A percentile compares a stretch with the other conserved stretches of the same genome.
phyloP scores from a whole-genome alignment of 2,888 invertebrate genomes.

The Hyles lineata region DNA sequence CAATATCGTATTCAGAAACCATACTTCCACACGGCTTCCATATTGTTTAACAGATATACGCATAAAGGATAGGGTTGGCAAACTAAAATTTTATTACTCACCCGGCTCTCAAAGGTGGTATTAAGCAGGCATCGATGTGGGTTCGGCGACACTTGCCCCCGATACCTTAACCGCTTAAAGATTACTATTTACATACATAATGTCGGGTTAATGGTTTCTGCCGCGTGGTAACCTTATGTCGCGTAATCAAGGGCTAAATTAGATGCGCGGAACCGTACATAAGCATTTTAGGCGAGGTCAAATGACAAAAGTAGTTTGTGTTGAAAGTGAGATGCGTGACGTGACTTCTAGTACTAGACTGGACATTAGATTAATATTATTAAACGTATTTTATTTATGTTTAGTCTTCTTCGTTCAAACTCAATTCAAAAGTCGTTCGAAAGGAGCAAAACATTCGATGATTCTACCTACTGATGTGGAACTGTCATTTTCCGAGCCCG shows the following conservation, averaged over 20 bases:
- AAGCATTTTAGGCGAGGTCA: background rate
- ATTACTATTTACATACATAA: slow-evolving; percentile 23
- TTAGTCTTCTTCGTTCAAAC: too few relatives aligned
- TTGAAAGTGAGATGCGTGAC: background rate
- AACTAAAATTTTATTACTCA: slow-evolving; percentile 26
- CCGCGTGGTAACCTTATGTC: slow-evolving; percentile 3
- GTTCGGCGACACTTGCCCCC: slow-evolving; percentile 5
- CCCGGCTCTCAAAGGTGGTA: background rate
- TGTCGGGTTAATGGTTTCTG: slow-evolving; percentile 13
- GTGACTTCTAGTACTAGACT: background rate
- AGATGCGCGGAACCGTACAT: background rate
- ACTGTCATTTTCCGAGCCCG: too few relatives aligned
- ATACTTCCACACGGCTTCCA: background rate
- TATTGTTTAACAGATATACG: slow-evolving; percentile 4
- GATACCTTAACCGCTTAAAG: slow-evolving; percentile 6
- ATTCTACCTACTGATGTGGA: too few relatives aligned
- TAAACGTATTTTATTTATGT: too few relatives aligned
- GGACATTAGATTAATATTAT: background rate
- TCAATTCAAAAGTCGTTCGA: too few relatives aligned
- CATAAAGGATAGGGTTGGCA: slow-evolving; percentile 4
- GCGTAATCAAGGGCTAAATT: slow-evolving; percentile 4
- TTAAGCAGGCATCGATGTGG: slow-evolving; percentile 10
- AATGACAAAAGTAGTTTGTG: background rate
- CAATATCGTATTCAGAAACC: slow-evolving; percentile 22
- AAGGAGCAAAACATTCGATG: background rate